phyloP scores from a whole-genome alignment of 2,797 vertebrate genomes.

The Myotis findleyi region DNA sequence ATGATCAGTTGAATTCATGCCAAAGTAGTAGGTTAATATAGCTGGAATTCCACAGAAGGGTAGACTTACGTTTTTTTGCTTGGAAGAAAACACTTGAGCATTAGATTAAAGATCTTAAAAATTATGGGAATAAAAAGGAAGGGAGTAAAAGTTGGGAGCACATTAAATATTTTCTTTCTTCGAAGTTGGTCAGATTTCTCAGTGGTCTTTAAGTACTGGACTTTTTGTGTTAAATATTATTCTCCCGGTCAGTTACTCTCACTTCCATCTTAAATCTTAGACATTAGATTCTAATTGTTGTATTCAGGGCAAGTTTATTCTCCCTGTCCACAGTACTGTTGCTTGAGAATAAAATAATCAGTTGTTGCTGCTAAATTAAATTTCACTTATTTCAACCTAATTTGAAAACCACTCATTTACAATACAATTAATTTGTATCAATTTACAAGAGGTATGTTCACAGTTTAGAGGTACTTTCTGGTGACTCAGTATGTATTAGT shows the following conservation, averaged over 20 bases:
- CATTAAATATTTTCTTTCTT: background rate
- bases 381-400: background rate
- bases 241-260: background rate
- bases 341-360: background rate
- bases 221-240: background rate
- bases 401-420: background rate
- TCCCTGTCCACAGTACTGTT: background rate
- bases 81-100: constrained; percentile 36
- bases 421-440: background rate
- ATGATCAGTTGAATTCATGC: constrained; percentile 45
- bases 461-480: constrained; percentile 23
- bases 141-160: background rate
- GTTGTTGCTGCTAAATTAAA: background rate
- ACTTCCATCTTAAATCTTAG: background rate
- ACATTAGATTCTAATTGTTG: too few species aligned
- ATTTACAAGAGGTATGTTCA: constrained; percentile 3
- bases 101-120: background rate
- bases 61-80: background rate
- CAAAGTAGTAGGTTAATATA: background rate
- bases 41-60: background rate
- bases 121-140: background rate
- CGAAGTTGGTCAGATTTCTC: background rate
- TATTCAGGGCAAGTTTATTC: background rate
- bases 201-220: background rate
- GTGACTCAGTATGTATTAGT: background rate